Conservation (phyloP, 2,797 vertebrate genomes). For the Cirrhinus mrigala region DNA sequence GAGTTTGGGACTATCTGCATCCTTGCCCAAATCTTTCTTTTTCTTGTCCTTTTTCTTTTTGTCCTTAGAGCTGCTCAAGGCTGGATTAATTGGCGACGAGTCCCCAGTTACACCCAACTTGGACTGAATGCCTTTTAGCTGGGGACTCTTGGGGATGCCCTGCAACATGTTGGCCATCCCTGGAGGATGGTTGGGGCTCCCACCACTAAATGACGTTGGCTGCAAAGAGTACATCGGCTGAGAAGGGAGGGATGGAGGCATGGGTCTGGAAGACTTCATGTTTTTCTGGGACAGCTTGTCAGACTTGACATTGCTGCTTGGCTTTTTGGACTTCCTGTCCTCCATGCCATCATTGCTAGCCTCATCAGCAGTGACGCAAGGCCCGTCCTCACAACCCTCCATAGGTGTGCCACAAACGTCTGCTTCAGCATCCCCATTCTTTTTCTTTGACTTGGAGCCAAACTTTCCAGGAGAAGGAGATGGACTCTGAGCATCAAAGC, state of each 20-base stretch:
- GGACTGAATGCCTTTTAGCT: conserved; percentile 90
- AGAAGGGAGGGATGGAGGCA: conserved; percentile 85
- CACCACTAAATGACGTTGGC: conserved; percentile 85
- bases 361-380: conserved; percentile 91
- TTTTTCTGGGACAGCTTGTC: conserved; percentile 94
- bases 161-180: conserved; percentile 89
- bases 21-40: conserved; percentile 89
- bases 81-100: conserved; percentile 84
- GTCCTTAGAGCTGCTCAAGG: conserved; percentile 86
- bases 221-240: conserved; percentile 91
- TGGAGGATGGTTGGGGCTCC: conserved; percentile 76
- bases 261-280: conserved; percentile 89
- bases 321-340: conserved; percentile 92
- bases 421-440: conserved; percentile 85
- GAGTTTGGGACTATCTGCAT: conserved; percentile 87
- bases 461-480: conserved; percentile 94
- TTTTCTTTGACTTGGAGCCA: conserved; percentile 93
- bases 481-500: conserved; percentile 93
- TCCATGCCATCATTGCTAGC: conserved; percentile 95
- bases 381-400: conserved; percentile 93
- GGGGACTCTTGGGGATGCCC: conserved; percentile 90
- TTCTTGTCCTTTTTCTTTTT: conserved; percentile 98
- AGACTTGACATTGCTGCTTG: conserved; percentile 79
- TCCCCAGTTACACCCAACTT: conserved; percentile 87
- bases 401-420: conserved; percentile 88